Base-by-base conservation (phyloP, 2,113 vertebrate species). In the Nipponia nippon region DNA sequence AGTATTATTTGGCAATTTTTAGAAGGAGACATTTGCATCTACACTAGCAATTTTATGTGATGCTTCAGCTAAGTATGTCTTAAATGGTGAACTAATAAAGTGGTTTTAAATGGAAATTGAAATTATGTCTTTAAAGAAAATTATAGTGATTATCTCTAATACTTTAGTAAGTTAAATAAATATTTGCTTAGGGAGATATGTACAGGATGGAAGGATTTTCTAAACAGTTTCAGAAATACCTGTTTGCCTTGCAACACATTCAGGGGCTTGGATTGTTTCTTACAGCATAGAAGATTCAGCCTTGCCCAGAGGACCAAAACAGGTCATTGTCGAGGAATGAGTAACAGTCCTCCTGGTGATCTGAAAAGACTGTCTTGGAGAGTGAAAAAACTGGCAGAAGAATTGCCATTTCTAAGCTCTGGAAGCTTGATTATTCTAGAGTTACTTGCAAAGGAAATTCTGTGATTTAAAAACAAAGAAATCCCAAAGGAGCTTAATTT, bases 21-120 rank as follows among this genome's bases (percentile, higher is more conserved):
- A 91, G 63, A 84, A 80, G 80, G 53, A 62, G 77, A 84, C 27
- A 61, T 92, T 95, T 94, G 38, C 63, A 53, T 92, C 29, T 80
- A 87, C 58, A 77, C 76, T 75, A 83, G 50, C 63, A 83, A 88
- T 93, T 93, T 94, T 75, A 71, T 70, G 65, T 82, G 88, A 73
- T 83, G 53, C 78, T 95, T 97, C 88, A 90, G 72, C 83, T 92
- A 70, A 95, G 62, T 89, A 29, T 87, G 49, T 90, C 89, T 96
- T 78, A 94, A 97, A 93, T 89, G 79, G 82, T 76, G 58, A 94
- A 84, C 89, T 93, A 97, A 95, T 94, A 87, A 97, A 96, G 85
- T 95, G 73, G 73, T 55, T 97, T 96, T 80, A 96, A 97, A 96
- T 93, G 85, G 91, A 96, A 95, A 95, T 89, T 77, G 46, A 96